A percentile compares a stretch with the other conserved stretches of the same genome.
These are phyloP conservation scores for Eristalis intricaria DNA, from an alignment of 2,888 invertebrate genomes.

Conservation along the genomic window DNA sequence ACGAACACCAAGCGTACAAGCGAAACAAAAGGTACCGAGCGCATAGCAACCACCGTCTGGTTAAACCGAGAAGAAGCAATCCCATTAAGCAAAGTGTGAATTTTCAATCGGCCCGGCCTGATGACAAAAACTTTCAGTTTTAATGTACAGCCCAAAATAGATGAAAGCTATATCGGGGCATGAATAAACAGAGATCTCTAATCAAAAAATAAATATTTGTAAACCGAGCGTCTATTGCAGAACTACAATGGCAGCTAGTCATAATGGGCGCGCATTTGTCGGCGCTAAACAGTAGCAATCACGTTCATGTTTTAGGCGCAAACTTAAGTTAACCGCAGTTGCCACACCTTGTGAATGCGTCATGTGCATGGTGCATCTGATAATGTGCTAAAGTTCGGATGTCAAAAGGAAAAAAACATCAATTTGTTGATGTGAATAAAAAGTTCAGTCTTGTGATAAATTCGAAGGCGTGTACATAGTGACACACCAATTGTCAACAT, in stretches of 20 bases:
- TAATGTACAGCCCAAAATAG: neutral
- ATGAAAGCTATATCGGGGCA: neutral
- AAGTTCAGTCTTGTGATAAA: neutral
- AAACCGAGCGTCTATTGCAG: too few relatives aligned
- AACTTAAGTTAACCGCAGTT: neutral
- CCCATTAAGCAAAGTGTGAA: neutral
- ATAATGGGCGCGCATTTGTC: too few relatives aligned
- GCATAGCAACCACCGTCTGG: neutral
- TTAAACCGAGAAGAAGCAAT: neutral
- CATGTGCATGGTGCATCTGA: neutral
- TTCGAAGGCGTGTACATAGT: neutral
- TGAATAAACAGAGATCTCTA: too few relatives aligned
- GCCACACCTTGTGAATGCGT: neutral
- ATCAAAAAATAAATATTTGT: too few relatives aligned
- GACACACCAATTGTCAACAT: neutral
- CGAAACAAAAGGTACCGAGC: neutral
- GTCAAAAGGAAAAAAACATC: neutral
- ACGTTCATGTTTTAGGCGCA: too few relatives aligned
- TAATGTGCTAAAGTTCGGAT: neutral
- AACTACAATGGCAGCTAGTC: too few relatives aligned
- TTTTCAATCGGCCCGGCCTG: too few relatives aligned
- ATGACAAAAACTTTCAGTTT: neutral
- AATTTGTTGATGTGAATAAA: neutral
- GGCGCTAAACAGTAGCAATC: too few relatives aligned
- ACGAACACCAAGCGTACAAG: neutral